Evolutionary conservation across 1,140 invertebrate genomes (phyloP).

Genomic region (Diprion similis): DNA sequence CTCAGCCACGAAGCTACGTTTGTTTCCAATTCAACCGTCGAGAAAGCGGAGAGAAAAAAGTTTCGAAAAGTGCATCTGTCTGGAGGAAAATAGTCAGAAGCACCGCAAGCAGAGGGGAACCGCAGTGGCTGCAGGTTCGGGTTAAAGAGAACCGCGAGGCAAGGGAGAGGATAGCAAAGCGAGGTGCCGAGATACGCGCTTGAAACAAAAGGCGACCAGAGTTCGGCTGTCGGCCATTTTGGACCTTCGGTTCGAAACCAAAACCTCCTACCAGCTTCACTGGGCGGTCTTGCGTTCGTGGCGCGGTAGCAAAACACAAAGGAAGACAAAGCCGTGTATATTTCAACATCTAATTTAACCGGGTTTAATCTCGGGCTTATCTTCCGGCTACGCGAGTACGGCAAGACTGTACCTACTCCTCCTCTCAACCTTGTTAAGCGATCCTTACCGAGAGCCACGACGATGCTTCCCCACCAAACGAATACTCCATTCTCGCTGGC

Average conservation of each 20-base stretch:
- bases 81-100: too few species aligned
- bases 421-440: background rate
- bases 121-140: background rate
- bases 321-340: conserved; percentile 6
- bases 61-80: too few species aligned
- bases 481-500: background rate
- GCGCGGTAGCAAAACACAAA: background rate
- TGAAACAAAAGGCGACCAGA: background rate
- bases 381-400: background rate
- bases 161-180: background rate
- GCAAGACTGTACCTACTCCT: background rate
- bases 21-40: too few species aligned
- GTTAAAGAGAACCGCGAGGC: background rate
- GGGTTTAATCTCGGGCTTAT: conserved; percentile 7
- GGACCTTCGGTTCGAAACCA: background rate
- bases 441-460: background rate
- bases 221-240: background rate
- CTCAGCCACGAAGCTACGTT: too few species aligned
- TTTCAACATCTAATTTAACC: conserved; percentile 8
- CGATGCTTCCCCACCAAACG: background rate
- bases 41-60: too few species aligned
- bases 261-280: too few species aligned
- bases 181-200: background rate
- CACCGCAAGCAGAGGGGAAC: background rate
- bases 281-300: background rate